These are phyloP conservation scores for Psammodynastes pulverulentus DNA, from an alignment of 2,113 vertebrate species.

Conservation along the genomic window DNA sequence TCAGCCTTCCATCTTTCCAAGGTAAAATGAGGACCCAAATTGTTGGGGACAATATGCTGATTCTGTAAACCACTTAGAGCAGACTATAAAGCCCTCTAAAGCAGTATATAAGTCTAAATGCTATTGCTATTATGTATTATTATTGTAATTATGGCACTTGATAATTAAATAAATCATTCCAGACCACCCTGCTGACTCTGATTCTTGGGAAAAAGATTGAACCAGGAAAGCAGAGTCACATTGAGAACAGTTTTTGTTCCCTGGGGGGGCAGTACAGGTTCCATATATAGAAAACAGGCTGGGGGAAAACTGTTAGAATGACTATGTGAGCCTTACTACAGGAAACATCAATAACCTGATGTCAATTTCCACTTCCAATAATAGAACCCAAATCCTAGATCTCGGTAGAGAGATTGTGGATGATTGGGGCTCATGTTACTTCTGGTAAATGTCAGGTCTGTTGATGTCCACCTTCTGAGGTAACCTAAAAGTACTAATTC, in stretches of 20 bases:
- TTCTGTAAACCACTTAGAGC: no score
- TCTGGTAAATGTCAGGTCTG: neutral
- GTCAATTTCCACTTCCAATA: neutral
- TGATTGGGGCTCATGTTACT: neutral
- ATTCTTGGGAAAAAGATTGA: neutral
- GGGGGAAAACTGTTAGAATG: neutral
- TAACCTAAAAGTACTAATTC: neutral
- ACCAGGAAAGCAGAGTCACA: neutral
- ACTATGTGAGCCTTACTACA: neutral
- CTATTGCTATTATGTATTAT: neutral
- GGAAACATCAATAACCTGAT: neutral
- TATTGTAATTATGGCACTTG: neutral
- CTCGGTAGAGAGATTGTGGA: neutral
- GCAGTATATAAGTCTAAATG: no score
- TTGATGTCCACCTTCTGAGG: neutral
- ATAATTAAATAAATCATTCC: neutral
- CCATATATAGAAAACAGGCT: neutral
- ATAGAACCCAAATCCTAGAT: neutral
- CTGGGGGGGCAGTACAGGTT: neutral
- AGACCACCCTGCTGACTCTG: neutral
- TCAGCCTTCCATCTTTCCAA: no score
- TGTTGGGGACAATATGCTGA: no score
- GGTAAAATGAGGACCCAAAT: no score
- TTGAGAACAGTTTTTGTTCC: neutral
- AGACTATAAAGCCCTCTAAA: no score